Evolutionary conservation across 2,797 vertebrate genomes (phyloP), one percentile per base, ranked within the genome.

Genomic region (Gymnothorax javanicus): DNA sequence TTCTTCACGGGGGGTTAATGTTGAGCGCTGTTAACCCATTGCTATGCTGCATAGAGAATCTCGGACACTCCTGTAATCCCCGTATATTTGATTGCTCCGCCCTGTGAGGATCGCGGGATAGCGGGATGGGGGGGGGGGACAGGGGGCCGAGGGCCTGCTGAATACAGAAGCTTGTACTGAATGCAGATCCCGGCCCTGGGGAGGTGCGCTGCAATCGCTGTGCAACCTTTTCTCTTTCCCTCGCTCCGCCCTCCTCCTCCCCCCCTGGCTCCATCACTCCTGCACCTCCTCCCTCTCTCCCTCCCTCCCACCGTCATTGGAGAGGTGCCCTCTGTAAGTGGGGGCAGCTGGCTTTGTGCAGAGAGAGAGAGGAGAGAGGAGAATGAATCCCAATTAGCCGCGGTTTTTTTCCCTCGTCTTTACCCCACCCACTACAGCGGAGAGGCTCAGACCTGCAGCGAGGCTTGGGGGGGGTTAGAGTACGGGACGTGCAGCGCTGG

Each of bases 321-420:
- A 94, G 96, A 96, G 92, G 93, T 91, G 91, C 93, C 93, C 54
- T 89, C 94, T 92, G 95, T 91, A 95, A 96, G 95, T 95, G 95
- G 95, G 96, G 96, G 96, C 95, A 96, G 96, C 95, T 97, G 96
- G 95, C 95, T 94, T 91, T 94, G 94, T 93, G 92, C 85, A 86
- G 89, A 93, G 89, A 92, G 92, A 90, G 92, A 88, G 91, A 62
- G 86, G 87, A 86, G 89, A 85, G 92, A 91, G 91, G 91, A 91
- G 89, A 90, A 94, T 94, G 94, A 94, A 92, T 96, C 96, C 95
- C 95, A 94, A 94, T 96, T 95, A 95, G 94, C 92, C 92, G 94
- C 92, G 93, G 93, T 94, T 94, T 92, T 93, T 91, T 92, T 93
- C 88, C 50, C 90, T 90, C 92, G 33, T 15, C 69, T 50, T 75